Conservation (phyloP, 2,797 vertebrate genomes). For the Amblyraja radiata region DNA sequence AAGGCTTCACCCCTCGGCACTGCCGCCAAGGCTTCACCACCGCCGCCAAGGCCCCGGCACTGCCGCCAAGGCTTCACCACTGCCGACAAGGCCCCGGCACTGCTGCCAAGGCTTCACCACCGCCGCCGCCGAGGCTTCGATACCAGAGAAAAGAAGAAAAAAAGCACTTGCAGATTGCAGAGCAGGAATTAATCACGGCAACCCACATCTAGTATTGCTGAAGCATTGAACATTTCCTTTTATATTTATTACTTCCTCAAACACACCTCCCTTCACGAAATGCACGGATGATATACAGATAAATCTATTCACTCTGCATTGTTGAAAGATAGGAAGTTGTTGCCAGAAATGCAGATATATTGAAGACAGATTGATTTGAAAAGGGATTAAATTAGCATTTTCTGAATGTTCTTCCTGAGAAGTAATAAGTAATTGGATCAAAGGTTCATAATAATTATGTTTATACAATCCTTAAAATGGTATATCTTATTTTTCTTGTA, state of each 20-base stretch:
- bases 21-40: no score
- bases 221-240: not conserved
- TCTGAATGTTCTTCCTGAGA: not conserved
- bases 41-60: no score
- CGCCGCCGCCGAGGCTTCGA: no score
- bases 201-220: not conserved
- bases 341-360: not conserved
- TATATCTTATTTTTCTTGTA: not conserved
- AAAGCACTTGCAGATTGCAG: not conserved
- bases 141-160: not conserved
- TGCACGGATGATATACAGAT: not conserved
- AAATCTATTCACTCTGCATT: not conserved
- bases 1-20: no score
- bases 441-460: not conserved
- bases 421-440: not conserved
- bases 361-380: not conserved
- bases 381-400: not conserved
- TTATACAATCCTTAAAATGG: not conserved
- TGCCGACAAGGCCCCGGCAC: no score
- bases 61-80: no score
- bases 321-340: not conserved
- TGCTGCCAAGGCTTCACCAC: no score
- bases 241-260: not conserved
- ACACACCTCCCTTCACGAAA: not conserved
- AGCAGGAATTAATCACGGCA: not conserved